Evolutionary conservation across 2,797 vertebrate genomes (phyloP).

Genomic region (Melanotaenia parkinsoni): DNA sequence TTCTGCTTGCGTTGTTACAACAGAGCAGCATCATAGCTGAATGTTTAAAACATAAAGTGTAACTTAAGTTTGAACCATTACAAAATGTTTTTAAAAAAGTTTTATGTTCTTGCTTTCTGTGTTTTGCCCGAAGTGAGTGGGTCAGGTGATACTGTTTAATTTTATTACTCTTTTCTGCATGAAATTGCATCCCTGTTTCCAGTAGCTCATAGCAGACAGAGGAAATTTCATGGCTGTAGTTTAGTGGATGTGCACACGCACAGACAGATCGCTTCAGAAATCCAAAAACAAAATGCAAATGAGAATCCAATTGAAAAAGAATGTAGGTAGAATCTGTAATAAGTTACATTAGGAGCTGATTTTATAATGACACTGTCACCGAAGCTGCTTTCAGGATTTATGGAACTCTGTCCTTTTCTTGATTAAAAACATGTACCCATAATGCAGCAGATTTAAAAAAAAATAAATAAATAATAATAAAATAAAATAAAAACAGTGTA

Average conservation of each 20-base stretch:
- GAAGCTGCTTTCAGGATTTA: constrained; percentile 38
- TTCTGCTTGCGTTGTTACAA: constrained; percentile 20
- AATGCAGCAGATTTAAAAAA: constrained; percentile 5
- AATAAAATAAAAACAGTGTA: not conserved
- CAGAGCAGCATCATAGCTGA: not conserved
- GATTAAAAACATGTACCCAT: constrained; percentile 54
- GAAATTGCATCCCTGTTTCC: constrained; percentile 67
- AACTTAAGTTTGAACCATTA: not conserved
- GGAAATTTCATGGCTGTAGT: constrained; percentile 46
- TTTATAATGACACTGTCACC: constrained; percentile 57
- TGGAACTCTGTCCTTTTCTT: constrained; percentile 33
- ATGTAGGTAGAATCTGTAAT: constrained; percentile 40
- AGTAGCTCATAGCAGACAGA: constrained; percentile 38
- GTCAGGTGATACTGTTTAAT: constrained; percentile 40
- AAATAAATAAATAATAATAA: too few relatives aligned
- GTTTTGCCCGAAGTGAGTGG: constrained; percentile 21
- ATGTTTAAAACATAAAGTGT: not conserved
- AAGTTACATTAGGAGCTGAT: constrained; percentile 48
- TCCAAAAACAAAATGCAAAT: constrained; percentile 50
- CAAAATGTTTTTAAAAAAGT: constrained; percentile 18
- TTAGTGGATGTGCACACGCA: not conserved
- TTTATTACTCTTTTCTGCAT: constrained; percentile 61
- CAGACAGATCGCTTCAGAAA: constrained; percentile 14
- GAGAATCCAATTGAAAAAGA: constrained; percentile 35
- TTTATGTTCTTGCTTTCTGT: constrained; percentile 14